Evolutionary conservation across 2,888 invertebrate species (phyloP).

Genomic region (Escarpia spicata): DNA sequence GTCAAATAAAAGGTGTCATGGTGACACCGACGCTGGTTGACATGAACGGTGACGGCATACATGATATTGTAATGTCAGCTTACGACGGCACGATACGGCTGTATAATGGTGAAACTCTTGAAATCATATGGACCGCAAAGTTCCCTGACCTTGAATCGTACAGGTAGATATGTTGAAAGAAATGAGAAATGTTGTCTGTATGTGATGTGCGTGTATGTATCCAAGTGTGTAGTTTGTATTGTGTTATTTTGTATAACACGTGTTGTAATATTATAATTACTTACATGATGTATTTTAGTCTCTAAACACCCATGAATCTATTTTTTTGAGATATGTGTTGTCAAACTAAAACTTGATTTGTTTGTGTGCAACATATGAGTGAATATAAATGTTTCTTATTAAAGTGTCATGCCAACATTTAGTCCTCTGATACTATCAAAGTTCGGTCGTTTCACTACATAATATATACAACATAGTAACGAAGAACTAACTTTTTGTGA

Average conservation of each 20-base stretch:
- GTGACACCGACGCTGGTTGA: slow-evolving; percentile 60
- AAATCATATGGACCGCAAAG: slow-evolving; percentile 49
- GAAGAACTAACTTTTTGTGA: neutral
- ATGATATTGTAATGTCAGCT: slow-evolving; percentile 57
- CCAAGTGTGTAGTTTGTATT: too few relatives aligned
- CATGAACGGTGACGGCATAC: slow-evolving; percentile 54
- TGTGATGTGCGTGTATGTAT: neutral
- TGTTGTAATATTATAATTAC: too few relatives aligned
- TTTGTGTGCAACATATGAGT: neutral
- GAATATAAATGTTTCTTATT: neutral
- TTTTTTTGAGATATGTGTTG: too few relatives aligned
- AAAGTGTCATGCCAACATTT: neutral
- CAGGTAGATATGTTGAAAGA: slow-evolving; percentile 46
- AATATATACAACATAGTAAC: neutral
- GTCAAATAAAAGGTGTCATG: slow-evolving; percentile 56
- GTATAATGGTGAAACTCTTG: slow-evolving; percentile 55
- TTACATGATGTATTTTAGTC: too few relatives aligned
- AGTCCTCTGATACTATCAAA: neutral
- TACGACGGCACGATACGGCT: slow-evolving; percentile 57
- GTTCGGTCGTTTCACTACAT: neutral
- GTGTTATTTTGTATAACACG: too few relatives aligned
- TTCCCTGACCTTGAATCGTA: slow-evolving; percentile 57
- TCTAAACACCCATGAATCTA: too few relatives aligned
- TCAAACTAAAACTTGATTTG: too few relatives aligned
- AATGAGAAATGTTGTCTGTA: neutral